Percentiles rank a stretch among this genome's conserved stretches.
Conservation (phyloP, 2,797 vertebrate genomes). For the Tinamus major region DNA sequence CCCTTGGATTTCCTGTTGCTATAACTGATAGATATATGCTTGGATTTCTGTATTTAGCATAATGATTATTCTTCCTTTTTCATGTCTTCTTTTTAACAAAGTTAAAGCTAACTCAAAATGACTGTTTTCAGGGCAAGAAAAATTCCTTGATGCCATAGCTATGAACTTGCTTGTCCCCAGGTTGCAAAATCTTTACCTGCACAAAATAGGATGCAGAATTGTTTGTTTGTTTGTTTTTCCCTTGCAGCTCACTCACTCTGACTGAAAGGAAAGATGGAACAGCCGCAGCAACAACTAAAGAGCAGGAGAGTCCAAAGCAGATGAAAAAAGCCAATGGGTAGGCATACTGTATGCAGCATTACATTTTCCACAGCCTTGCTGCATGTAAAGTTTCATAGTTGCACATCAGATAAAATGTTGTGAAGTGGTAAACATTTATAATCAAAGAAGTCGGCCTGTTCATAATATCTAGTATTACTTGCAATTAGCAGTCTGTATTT, state of each 20-base stretch:
- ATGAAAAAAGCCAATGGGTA: not conserved
- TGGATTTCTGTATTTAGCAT: not conserved
- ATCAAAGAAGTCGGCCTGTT: not conserved
- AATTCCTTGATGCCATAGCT: not conserved
- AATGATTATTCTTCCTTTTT: not conserved
- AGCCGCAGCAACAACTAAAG: not conserved
- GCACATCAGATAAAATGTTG: not conserved
- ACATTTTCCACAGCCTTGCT: not conserved
- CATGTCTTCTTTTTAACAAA: not conserved
- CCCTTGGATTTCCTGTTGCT: not conserved
- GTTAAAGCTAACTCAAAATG: not conserved
- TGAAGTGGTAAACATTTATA: not conserved
- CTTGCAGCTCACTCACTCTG: not conserved
- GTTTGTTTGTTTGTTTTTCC: not conserved
- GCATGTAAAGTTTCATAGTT: not conserved
- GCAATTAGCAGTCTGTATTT: not conserved
- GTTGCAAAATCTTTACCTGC: not conserved
- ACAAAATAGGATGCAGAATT: not conserved
- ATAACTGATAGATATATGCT: not conserved
- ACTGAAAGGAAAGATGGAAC: not conserved
- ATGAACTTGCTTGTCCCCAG: no score
- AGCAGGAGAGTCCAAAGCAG: not conserved
- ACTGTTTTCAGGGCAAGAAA: not conserved
- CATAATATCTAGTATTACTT: not conserved
- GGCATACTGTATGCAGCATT: not conserved